These are phyloP conservation scores for Euura lappo DNA, from an alignment of 1,140 invertebrate genomes.

Conservation along the genomic window DNA sequence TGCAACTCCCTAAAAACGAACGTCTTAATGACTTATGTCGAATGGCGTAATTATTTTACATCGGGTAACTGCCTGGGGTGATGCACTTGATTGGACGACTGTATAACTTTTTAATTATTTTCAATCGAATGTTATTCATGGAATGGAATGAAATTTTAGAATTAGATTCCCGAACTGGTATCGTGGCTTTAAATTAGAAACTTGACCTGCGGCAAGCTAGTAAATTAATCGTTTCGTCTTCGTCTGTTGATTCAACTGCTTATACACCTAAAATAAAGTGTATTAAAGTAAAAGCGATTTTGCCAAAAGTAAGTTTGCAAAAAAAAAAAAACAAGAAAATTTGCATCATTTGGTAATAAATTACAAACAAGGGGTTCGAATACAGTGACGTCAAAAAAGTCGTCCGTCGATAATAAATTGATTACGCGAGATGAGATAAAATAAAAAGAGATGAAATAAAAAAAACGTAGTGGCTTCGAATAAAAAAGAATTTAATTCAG, in stretches of 20 bases:
- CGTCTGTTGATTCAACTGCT: too few relatives aligned
- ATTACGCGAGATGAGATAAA: slow-evolving; percentile 7
- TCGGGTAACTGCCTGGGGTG: background rate
- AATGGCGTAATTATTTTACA: background rate
- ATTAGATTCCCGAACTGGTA: background rate
- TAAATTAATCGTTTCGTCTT: background rate
- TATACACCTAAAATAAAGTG: too few relatives aligned
- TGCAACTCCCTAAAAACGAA: slow-evolving; percentile 1
- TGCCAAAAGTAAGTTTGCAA: background rate
- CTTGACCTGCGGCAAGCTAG: background rate
- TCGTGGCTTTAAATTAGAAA: background rate
- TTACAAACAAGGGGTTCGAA: background rate
- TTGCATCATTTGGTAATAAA: background rate
- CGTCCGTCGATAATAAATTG: background rate
- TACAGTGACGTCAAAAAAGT: background rate
- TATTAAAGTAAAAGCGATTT: background rate
- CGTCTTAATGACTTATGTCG: background rate
- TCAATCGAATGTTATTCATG: too few relatives aligned
- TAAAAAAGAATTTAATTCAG: background rate
- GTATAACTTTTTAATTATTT: background rate
- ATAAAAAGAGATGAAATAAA: background rate
- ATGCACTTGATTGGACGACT: background rate
- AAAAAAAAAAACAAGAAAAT: background rate
- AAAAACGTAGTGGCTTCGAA: background rate
- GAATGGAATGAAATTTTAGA: background rate